Evolutionary conservation across 2,888 invertebrate species (phyloP), one percentile per base, ranked within the genome.

Genomic region (Drosophila siamana): DNA sequence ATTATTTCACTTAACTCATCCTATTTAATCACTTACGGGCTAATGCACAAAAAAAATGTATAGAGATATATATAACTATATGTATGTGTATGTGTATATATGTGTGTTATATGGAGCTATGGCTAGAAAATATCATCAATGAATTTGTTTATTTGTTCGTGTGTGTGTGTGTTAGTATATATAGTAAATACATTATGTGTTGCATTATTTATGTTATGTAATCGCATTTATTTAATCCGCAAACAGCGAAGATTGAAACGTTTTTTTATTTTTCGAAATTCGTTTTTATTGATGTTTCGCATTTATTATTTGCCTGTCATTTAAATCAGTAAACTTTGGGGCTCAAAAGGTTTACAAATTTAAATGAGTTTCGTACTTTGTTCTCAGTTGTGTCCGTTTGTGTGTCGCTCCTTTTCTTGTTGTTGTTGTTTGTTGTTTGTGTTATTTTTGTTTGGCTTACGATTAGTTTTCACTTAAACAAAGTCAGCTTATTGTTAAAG

Each of bases 241-340:
- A 56, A 52, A 59, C 51, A 48, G 13, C 19, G 30, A 52, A 57
- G 50, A 54, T 60, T 65, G 16, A 61, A 70, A 65, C 33, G n/a
- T n/a, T n/a, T n/a, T n/a, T n/a, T n/a, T n/a, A n/a, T 69, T 60
- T 54, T 38, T 48, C 36, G 54, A 76, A 75, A 69, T 75, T 75
- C 76, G 73, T 61, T 46, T 52, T 67, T 51, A 55, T 70, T 61
- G 40, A 56, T 57, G 44, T 60, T 38, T 44, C n/a, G 57, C 48
- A 46, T 59, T 59, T 69, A 69, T 52, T 61, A 70, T 75, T 74
- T 65, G 69, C 56, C 15, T 66, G 64, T 89, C 89, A 91, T 91
- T 91, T 90, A 90, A 91, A 91, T 90, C 74, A 77, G 91, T 81
- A 90, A 91, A 89, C 91, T 65, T 69, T 88, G 91, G 92, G 92